Conservation (phyloP, 2,888 invertebrate genomes). For the Drosophila mayaguana region DNA sequence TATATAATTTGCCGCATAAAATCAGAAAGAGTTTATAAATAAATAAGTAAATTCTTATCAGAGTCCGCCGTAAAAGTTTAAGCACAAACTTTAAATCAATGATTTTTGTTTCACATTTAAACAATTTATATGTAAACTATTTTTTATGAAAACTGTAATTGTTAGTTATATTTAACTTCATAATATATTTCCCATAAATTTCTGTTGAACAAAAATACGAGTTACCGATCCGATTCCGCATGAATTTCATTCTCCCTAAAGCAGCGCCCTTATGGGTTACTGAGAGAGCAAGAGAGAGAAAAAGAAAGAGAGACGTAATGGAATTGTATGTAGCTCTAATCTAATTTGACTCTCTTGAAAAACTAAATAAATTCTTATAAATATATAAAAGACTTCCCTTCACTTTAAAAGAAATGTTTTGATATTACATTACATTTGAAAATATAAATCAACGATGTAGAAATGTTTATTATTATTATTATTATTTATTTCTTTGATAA, state of each 20-base stretch:
- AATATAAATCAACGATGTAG: no score
- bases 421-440: neutral
- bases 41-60: constrained; percentile 36
- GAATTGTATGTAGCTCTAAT: neutral
- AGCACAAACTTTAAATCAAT: neutral
- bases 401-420: neutral
- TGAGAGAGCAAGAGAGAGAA: neutral
- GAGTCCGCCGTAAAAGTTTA: neutral
- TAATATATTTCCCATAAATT: neutral
- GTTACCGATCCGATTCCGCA: constrained; percentile 2
- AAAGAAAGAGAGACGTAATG: neutral
- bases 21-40: constrained; percentile 8
- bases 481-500: no score
- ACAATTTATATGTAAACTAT: neutral
- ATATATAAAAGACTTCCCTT: neutral
- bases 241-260: neutral
- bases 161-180: neutral
- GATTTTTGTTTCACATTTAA: neutral
- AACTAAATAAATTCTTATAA: neutral
- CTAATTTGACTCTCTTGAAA: neutral
- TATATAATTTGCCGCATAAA: neutral
- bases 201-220: neutral
- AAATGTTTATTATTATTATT: no score
- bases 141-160: neutral
- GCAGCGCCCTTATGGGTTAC: neutral